Base-by-base conservation (phyloP, 2,113 vertebrate genomes). In the Pollimyrus isidori region DNA sequence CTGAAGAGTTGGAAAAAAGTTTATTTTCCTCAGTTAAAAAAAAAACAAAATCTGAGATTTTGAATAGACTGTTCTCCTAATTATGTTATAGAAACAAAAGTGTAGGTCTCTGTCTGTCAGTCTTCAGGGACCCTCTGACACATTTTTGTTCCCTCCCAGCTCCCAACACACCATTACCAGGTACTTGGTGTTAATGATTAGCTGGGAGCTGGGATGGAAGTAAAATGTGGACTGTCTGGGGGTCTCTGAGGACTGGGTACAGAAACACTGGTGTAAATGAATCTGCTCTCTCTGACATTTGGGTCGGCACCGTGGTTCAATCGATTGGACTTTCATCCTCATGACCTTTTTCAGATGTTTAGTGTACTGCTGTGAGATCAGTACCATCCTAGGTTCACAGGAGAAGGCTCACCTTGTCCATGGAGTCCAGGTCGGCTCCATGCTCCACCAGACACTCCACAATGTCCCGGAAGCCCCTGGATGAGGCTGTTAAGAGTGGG, bases 391-490 rank as follows among this genome's bases (percentile, higher is more conserved):
- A 30, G 15, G 85, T 15, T 53, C 23, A 45, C 7, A 21, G 52
- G 45, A 30, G 19, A 11, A 39, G 13, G 9, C 91, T 91, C 88
- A 99, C 98, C 97, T 99, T 99, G 94, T 99, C 98, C 0, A 94
- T 95, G 11, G 97, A 96, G 88, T 97, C 96, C 30, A 99, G 94
- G 90, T 98, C 95, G 1, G 97, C 97, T 1, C 95, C 92, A 0
- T 99, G 96, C 21, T 97, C 97, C 80, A 97, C 94, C 93, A 99
- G 94, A 90, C 98, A 98, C 91, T 98, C 97, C 91, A 98, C 98
- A 1, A 99, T 99, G 92, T 99, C 98, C 13, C 96, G 96, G 90
- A 99, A 98, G 86, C 98, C 98, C 5, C 98, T 95, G 76, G 98
- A 97, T 0, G 98, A 97, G 3, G 98, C 98, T 0, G 97, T 99